Base-by-base conservation (phyloP, 2,888 invertebrate genomes). In the Cataglyphis albicans region DNA sequence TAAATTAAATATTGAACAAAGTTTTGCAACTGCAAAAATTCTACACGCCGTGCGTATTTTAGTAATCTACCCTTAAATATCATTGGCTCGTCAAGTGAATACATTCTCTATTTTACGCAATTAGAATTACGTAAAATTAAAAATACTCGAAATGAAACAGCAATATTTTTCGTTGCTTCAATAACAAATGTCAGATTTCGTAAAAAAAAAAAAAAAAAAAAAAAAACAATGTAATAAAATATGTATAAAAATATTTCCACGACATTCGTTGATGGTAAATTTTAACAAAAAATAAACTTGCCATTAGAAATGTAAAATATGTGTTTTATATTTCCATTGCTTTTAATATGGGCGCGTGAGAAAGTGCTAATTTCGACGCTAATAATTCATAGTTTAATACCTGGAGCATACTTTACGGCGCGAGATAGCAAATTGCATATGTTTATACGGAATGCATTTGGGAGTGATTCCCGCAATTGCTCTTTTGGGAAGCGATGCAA, bases 401-500 rank as follows among this genome's bases (percentile, higher is more conserved):
- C 41, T 12, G 35, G n/a, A 38, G 10, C 21, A 52, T 57, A 72
- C 2, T 59, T 80, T 44, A 80, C 21, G 18, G 4, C 0, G 1
- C 72, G 44, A 72, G 72, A 70, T 59, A 72, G 70, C 57, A 12
- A 70, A 21, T 7, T 52, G 59, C 72, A 72, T 72, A 72, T 72
- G 70, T 80, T 80, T 80, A 59, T 59, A 25, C 44, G 32, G 21
- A 72, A 59, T 80, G 57, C 72, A 80, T 72, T 59, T 52, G 78
- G 57, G 72, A 59, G 72, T 80, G 44, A 80, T 80, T 80, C 57
- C 44, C 57, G 59, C 59, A 59, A 80, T 80, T 59, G 78, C 72
- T 80, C 72, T 72, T 80, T 80, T 41, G 78, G 72, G 44, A 44
- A 59, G 78, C 44, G 72, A 72, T 59, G 72, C 44, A 72, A 59